These are phyloP conservation scores for Chrysolina oricalcia DNA, from an alignment of 2,888 invertebrate genomes.

Conservation along the genomic window DNA sequence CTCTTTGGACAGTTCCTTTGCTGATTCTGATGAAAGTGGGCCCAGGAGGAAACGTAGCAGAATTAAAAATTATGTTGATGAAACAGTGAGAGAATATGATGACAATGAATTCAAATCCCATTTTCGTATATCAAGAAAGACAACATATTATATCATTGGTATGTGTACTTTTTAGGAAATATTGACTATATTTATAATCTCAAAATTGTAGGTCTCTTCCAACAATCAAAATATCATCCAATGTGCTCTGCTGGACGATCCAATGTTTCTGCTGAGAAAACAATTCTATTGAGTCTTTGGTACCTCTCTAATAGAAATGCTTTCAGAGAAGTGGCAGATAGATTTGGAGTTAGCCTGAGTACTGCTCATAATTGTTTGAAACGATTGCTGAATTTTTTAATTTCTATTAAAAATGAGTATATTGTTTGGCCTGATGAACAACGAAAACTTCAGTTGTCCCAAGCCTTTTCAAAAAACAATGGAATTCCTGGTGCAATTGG, in stretches of 20 bases:
- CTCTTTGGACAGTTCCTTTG: slow-evolving; percentile 10
- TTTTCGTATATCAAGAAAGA: slow-evolving; percentile 7
- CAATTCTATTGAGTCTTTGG: background rate
- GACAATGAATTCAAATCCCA: slow-evolving; percentile 7
- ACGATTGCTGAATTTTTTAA: background rate
- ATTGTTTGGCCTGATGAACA: slow-evolving; percentile 9
- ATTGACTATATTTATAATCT: background rate
- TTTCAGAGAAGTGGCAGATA: slow-evolving; percentile 13
- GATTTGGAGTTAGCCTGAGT: slow-evolving; percentile 3
- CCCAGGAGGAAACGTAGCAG: background rate
- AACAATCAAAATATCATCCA: background rate
- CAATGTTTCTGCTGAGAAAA: background rate
- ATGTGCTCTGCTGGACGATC: slow-evolving; percentile 5
- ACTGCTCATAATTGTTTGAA: slow-evolving; percentile 17
- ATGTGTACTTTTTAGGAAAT: background rate
- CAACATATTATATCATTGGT: background rate
- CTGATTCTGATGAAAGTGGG: background rate
- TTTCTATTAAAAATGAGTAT: slow-evolving; percentile 2
- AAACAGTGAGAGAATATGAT: background rate
- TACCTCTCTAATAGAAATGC: background rate
- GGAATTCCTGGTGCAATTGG: background rate
- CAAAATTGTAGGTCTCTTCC: slow-evolving; percentile 7
- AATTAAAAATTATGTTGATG: slow-evolving; percentile 16
- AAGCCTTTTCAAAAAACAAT: background rate
- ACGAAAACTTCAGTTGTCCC: background rate